Percentiles rank a stretch among this genome's conserved stretches.
Evolutionary conservation across 92 coral and sea anemone genomes (phyloP).

Genomic region (Pocillopora grandis): DNA sequence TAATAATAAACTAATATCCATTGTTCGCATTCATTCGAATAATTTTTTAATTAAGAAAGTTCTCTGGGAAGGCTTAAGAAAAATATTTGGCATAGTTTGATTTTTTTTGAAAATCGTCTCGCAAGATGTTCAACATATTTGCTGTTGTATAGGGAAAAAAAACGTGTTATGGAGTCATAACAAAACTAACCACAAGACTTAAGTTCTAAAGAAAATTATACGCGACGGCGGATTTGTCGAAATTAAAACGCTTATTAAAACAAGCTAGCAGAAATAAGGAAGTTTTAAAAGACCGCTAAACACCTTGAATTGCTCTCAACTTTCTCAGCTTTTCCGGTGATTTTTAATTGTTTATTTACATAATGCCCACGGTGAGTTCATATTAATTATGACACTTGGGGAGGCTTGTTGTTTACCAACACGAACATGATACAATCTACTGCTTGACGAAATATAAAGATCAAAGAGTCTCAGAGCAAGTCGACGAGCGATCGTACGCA

Average conservation of each 20-base stretch:
- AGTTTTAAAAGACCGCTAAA: slow-evolving; percentile 25
- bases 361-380: slow-evolving; percentile 23
- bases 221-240: background rate
- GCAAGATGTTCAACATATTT: slow-evolving; percentile 21
- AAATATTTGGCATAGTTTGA: slow-evolving; percentile 30
- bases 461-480: background rate
- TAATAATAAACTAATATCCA: background rate
- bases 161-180: background rate
- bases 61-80: slow-evolving; percentile 13
- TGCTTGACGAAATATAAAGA: background rate
- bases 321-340: slow-evolving; percentile 17
- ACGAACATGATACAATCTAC: slow-evolving; percentile 9
- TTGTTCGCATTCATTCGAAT: background rate
- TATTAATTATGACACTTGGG: slow-evolving; percentile 24
- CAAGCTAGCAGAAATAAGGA: slow-evolving; percentile 1
- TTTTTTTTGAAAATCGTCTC: slow-evolving; percentile 12
- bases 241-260: slow-evolving; percentile 1
- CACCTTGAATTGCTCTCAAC: background rate
- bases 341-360: slow-evolving; percentile 40
- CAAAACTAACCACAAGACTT: slow-evolving; percentile 14
- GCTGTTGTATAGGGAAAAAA: slow-evolving; percentile 12
- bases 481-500: too few species aligned
- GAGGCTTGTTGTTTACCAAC: slow-evolving; percentile 27
- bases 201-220: background rate
- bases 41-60: slow-evolving; percentile 16